These are phyloP conservation scores for Tretioscincus oriximinensis DNA, from an alignment of 2,113 vertebrate species.

Conservation along the genomic window DNA sequence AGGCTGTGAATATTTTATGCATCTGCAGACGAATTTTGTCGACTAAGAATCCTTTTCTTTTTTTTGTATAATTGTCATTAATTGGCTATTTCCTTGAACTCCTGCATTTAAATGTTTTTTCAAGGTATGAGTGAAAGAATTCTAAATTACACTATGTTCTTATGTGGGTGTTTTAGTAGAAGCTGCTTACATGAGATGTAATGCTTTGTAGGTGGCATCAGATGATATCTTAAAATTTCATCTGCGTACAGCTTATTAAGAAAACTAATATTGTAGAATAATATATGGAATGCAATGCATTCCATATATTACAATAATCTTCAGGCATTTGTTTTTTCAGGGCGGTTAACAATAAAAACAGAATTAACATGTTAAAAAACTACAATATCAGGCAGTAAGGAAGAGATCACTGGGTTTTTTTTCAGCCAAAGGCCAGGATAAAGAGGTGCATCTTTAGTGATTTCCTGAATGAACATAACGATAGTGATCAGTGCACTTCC, in stretches of 20 bases:
- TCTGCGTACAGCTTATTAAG: not conserved
- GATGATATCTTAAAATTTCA: not conserved
- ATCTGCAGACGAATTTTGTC: not conserved
- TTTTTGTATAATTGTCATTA: too few species aligned
- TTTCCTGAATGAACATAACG: too few species aligned
- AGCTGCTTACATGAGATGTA: not conserved
- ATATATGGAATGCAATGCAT: not conserved
- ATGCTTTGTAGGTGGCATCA: not conserved
- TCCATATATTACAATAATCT: not conserved
- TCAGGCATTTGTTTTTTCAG: not conserved
- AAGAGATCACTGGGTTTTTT: too few species aligned
- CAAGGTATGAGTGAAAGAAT: not conserved
- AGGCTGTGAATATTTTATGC: not conserved
- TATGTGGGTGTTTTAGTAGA: not conserved
- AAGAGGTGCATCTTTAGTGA: too few species aligned
- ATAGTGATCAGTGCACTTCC: too few species aligned
- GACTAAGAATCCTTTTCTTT: not conserved
- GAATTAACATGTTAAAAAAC: too few species aligned
- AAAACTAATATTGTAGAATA: not conserved
- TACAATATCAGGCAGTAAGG: too few species aligned
- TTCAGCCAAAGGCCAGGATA: too few species aligned
- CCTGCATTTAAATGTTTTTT: not conserved
- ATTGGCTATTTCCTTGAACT: not conserved
- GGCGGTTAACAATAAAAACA: too few species aligned
- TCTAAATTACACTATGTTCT: constrained; percentile 1